Evolutionary conservation across 1,140 invertebrate genomes (phyloP), one percentile per base, ranked within the genome.

Genomic region (Apis dorsata): DNA sequence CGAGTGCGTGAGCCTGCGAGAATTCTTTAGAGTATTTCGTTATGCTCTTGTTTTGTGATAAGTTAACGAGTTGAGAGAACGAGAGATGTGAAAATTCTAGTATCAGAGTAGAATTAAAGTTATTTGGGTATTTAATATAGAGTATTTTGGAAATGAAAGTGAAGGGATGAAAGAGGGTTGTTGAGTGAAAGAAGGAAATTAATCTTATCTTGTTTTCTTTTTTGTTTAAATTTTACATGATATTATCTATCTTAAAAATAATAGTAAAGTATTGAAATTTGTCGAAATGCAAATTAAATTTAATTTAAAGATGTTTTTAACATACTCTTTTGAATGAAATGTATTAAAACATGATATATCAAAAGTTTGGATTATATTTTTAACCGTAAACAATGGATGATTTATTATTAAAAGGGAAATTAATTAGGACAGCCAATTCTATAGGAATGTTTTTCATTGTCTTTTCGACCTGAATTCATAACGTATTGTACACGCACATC

Each of bases 11-110:
- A 51, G 11, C 28, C 9, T 24, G 44, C 55, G 24, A 60, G 49
- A n/a, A 72, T 75, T 62, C 57, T 51, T 74, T 66, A 62, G 69
- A 7, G 34, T 7, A 7, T 44, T 85, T 85, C 12, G 1, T 1
- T 11, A 10, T 1, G 21, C 5, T n/a, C 53, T 81, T 81, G 49
- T n/a, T 24, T 24, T 1, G 2, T 10, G 12, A 44, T 21, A 24
- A 13, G 51, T 70, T 49, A 49, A 34, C 34, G 34, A 44, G 34
- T 44, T 44, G 5, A 7, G 34, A 34, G 28, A 34, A 34, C 1
- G 2, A 34, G 28, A 44, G 34, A 44, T 44, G 9, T 66, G 59
- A 60, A 60, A 19, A 34, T 34, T 34, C 34, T 2, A 3, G 34
- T 34, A 34, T 34, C 34, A 34, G 34, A 4, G 3, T 34, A 34